phyloP scores from a whole-genome alignment of 2,113 vertebrate species.

The Nematolebias whitei region DNA sequence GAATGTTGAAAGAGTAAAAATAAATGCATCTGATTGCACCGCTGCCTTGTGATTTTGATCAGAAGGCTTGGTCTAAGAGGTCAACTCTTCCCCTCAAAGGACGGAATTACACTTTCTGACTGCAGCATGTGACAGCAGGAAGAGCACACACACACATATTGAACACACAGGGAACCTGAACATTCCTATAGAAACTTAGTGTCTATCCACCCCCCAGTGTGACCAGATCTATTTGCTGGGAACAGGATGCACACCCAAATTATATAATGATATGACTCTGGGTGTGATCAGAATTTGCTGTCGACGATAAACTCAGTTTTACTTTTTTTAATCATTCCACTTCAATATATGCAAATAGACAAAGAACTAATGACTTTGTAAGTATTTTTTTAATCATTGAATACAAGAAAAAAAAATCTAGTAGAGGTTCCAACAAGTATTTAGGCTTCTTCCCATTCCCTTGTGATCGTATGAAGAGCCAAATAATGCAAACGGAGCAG shows the following conservation, averaged over 20 bases:
- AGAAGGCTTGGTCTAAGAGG: conserved; percentile 34
- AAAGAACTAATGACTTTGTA: not conserved
- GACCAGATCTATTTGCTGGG: conserved; percentile 30
- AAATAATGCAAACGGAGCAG: conserved; percentile 1
- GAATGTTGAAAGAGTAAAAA: no score
- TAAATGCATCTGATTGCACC: conserved; percentile 31
- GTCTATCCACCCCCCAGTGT: conserved; percentile 22
- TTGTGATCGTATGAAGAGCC: conserved; percentile 2
- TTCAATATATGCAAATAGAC: not conserved
- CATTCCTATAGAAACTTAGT: conserved; percentile 40
- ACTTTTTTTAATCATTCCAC: not conserved
- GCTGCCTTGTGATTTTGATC: conserved; percentile 65
- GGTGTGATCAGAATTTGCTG: conserved; percentile 4
- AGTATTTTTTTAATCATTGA: not conserved
- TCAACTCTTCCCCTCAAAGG: conserved; percentile 44
- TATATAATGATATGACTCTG: conserved; percentile 38
- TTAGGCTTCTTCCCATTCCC: not conserved
- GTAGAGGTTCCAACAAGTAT: conserved; percentile 2
- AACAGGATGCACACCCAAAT: conserved; percentile 25
- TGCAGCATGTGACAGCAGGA: conserved; percentile 54
- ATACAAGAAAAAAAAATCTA: not conserved
- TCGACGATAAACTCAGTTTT: conserved; percentile 3
- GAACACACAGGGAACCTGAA: conserved; percentile 11
- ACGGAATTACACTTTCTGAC: conserved; percentile 35
- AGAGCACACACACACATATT: not conserved